A percentile compares a stretch with the other conserved stretches of the same genome.
These are phyloP conservation scores for Sinocyclocheilus anophthalmus DNA, from an alignment of 2,113 vertebrate species.

Conservation along the genomic window DNA sequence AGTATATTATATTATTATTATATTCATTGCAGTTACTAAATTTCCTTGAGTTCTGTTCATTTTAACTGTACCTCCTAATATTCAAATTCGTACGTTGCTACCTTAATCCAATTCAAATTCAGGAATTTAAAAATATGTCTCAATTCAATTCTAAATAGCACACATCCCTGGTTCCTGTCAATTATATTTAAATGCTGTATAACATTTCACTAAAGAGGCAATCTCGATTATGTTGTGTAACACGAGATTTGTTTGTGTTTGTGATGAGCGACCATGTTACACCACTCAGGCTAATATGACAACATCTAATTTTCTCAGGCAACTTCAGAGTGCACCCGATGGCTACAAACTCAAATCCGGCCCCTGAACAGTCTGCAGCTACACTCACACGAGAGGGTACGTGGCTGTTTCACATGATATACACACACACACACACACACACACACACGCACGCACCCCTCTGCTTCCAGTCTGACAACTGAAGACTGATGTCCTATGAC, in stretches of 20 bases:
- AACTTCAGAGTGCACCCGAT: constrained; percentile 76
- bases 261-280: constrained; percentile 1
- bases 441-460: neutral
- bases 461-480: neutral
- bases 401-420: constrained; percentile 17
- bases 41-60: neutral
- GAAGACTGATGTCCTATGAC: neutral
- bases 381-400: constrained; percentile 73
- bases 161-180: neutral
- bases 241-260: neutral
- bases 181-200: neutral
- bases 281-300: neutral
- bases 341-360: constrained; percentile 57
- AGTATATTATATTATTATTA: neutral
- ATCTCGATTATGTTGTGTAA: constrained; percentile 10
- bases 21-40: neutral
- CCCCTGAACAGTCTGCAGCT: constrained; percentile 67
- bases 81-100: neutral
- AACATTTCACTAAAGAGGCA: neutral
- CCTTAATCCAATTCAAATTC: neutral
- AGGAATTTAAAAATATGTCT: neutral
- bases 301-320: constrained; percentile 57
- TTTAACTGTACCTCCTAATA: neutral
- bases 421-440: neutral
- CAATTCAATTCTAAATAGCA: neutral